A percentile compares a stretch with the other conserved stretches of the same genome.
These are phyloP conservation scores for Drosophila sordidula DNA, from an alignment of 2,888 invertebrate species.

Conservation along the genomic window DNA sequence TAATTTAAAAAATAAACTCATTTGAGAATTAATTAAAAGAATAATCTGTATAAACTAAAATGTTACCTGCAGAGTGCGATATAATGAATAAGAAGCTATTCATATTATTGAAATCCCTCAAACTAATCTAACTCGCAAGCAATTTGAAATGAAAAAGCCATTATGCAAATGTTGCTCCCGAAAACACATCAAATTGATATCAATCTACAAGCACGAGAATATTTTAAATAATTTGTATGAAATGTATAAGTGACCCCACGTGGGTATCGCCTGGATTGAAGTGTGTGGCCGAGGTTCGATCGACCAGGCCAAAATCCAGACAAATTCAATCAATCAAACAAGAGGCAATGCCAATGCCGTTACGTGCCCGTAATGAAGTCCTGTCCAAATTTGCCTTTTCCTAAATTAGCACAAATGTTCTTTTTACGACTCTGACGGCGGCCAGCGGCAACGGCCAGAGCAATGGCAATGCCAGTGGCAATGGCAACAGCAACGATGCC, in stretches of 20 bases:
- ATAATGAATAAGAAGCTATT: conserved; percentile 1
- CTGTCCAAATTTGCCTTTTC: conserved; percentile 80
- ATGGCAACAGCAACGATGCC: conserved; percentile 28
- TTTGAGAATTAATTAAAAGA: no score
- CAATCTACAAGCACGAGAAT: conserved; percentile 56
- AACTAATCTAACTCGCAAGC: neutral
- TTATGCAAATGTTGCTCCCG: conserved; percentile 65
- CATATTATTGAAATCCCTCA: conserved; percentile 4
- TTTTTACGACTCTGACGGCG: conserved; percentile 77
- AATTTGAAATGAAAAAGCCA: conserved; percentile 67
- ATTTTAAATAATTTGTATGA: conserved; percentile 58
- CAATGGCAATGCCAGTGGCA: conserved; percentile 21
- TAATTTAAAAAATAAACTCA: no score
- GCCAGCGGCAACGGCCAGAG: conserved; percentile 21
- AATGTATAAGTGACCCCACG: conserved; percentile 30
- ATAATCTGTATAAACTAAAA: no score
- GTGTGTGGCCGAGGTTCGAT: conserved; percentile 4
- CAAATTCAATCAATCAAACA: conserved; percentile 81
- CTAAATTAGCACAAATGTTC: conserved; percentile 82
- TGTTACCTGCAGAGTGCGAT: neutral
- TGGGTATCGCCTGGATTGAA: conserved; percentile 18
- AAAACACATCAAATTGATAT: conserved; percentile 74
- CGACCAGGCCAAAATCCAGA: conserved; percentile 36
- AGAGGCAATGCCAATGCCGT: conserved; percentile 73
- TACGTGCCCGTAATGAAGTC: conserved; percentile 80